These are phyloP conservation scores for Monopterus albus DNA, from an alignment of 2,113 vertebrate species.

Conservation along the genomic window DNA sequence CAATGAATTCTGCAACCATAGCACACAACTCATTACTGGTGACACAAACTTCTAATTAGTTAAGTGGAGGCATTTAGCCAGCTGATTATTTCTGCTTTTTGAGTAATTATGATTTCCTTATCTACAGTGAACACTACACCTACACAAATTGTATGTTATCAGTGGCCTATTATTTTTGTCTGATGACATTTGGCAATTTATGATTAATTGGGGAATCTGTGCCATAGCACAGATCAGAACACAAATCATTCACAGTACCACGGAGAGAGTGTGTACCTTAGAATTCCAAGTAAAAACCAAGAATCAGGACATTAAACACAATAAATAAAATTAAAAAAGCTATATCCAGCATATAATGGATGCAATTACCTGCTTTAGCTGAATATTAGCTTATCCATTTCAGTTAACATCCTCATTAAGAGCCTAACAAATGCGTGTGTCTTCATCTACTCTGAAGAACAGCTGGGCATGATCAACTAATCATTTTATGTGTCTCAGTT, in stretches of 20 bases:
- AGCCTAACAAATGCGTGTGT: neutral
- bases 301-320: neutral
- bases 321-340: neutral
- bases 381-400: neutral
- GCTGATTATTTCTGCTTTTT: constrained; percentile 66
- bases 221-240: no score
- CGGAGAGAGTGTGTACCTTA: no score
- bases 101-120: constrained; percentile 56
- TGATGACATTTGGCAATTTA: constrained; percentile 17
- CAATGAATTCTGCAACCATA: constrained; percentile 51
- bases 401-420: constrained; percentile 14
- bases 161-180: constrained; percentile 3
- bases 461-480: constrained; percentile 16
- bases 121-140: constrained; percentile 32
- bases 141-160: constrained; percentile 20
- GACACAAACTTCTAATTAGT: constrained; percentile 71
- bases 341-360: neutral
- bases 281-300: constrained; percentile 20
- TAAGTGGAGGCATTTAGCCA: constrained; percentile 64
- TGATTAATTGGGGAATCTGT: constrained; percentile 11
- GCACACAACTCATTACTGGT: constrained; percentile 67
- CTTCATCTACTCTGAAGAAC: constrained; percentile 22
- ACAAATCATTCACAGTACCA: no score
- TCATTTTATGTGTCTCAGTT: neutral
- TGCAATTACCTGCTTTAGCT: neutral